Conservation (phyloP, 2,797 vertebrate species). For the Spheniscus humboldti region DNA sequence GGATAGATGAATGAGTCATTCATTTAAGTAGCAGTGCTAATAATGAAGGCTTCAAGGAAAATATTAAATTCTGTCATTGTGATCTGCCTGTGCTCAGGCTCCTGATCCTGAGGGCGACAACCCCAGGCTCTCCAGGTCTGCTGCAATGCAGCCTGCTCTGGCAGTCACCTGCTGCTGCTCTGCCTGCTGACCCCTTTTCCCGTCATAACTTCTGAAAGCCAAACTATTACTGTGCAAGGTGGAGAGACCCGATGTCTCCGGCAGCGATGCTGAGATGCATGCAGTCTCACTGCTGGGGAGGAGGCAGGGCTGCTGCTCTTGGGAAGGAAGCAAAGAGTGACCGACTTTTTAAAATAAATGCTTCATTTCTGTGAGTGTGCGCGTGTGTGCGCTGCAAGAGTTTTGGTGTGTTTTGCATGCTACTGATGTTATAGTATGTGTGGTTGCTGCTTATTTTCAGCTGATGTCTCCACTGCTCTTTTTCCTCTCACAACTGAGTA, state of each 20-base stretch:
- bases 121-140: background rate
- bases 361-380: background rate
- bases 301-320: background rate
- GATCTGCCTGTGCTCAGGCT: background rate
- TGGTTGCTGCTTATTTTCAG: constrained; percentile 4
- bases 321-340: background rate
- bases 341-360: background rate
- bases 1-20: constrained; percentile 53
- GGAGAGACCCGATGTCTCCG: background rate
- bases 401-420: background rate
- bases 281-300: background rate
- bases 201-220: background rate
- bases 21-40: constrained; percentile 16
- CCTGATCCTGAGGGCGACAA: background rate
- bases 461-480: constrained; percentile 41
- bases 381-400: background rate
- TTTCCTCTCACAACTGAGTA: constrained; percentile 34
- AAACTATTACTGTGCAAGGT: background rate
- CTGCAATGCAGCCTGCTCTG: background rate
- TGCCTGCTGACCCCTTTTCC: background rate
- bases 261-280: background rate
- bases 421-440: background rate
- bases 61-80: constrained; percentile 32
- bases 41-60: constrained; percentile 44
- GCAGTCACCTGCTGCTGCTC: background rate